Conservation (phyloP, 2,797 vertebrate genomes). For the Protosalanx chinensis region DNA sequence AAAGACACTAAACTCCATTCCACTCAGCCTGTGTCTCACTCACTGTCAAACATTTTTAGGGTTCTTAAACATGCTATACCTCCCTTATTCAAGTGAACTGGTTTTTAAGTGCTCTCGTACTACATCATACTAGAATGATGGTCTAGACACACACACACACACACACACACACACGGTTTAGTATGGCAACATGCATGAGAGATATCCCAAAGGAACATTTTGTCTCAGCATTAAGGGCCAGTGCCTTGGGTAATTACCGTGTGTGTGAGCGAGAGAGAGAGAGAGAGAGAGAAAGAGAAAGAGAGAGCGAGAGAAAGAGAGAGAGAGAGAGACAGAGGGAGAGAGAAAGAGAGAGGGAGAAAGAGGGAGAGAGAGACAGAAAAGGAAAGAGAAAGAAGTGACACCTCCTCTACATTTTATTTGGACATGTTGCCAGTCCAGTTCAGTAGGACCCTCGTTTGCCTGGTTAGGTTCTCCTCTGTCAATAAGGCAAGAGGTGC, state of each 20-base stretch:
- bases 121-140: slow-evolving; percentile 13
- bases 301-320: neutral
- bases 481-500: neutral
- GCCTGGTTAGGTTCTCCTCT: neutral
- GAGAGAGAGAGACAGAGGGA: no score
- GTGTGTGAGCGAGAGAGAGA: slow-evolving; percentile 12
- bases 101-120: neutral
- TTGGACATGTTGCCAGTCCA: no score
- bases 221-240: slow-evolving; percentile 29
- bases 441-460: no score
- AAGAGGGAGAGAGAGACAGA: no score
- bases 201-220: slow-evolving; percentile 30
- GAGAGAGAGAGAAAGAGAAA: neutral
- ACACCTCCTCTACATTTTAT: neutral
- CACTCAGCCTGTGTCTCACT: neutral
- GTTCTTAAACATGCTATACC: neutral
- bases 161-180: slow-evolving; percentile 27
- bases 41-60: neutral
- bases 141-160: slow-evolving; percentile 9
- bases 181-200: slow-evolving; percentile 23
- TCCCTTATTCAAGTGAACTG: neutral
- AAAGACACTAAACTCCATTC: neutral
- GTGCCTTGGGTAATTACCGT: slow-evolving; percentile 51
- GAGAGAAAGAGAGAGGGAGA: no score
- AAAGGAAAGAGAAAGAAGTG: neutral